phyloP scores from a whole-genome alignment of 2,888 invertebrate genomes.

The Laspeyria flexula region DNA sequence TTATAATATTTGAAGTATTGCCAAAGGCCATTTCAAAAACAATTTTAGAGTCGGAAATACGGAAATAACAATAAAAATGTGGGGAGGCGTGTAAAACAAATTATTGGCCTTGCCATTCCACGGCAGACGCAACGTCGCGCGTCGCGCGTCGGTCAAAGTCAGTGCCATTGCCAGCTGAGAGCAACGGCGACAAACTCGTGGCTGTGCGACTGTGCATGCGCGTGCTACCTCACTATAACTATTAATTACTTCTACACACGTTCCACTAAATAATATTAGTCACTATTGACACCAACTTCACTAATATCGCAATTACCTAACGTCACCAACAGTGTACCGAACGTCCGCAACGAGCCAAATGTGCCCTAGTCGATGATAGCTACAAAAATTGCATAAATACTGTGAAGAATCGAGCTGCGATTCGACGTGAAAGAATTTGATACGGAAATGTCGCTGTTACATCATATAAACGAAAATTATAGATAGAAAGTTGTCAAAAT shows the following conservation, averaged over 20 bases:
- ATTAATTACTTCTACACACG: neutral
- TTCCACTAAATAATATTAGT: too few relatives aligned
- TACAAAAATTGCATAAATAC: too few relatives aligned
- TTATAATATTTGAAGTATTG: conserved; percentile 2
- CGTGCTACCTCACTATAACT: too few relatives aligned
- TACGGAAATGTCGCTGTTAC: neutral
- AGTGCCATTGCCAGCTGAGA: conserved; percentile 61
- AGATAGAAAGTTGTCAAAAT: neutral
- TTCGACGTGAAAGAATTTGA: neutral
- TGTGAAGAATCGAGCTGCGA: too few relatives aligned
- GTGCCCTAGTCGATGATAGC: neutral
- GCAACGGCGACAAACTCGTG: too few relatives aligned
- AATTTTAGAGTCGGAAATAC: conserved; percentile 35
- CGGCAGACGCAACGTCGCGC: conserved; percentile 49
- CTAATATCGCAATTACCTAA: too few relatives aligned
- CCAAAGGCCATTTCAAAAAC: conserved; percentile 17
- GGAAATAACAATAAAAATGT: conserved; percentile 47
- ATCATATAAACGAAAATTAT: neutral
- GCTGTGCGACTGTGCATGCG: too few relatives aligned
- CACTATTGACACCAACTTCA: too few relatives aligned
- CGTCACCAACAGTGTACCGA: too few relatives aligned
- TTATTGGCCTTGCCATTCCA: conserved; percentile 66
- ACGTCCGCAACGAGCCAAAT: neutral
- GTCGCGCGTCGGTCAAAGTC: conserved; percentile 68
- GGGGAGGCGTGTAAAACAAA: conserved; percentile 55